A percentile compares a stretch with the other conserved stretches of the same genome.
Evolutionary conservation across 2,113 vertebrate genomes (phyloP).

Genomic region (Myotis lucifugus): DNA sequence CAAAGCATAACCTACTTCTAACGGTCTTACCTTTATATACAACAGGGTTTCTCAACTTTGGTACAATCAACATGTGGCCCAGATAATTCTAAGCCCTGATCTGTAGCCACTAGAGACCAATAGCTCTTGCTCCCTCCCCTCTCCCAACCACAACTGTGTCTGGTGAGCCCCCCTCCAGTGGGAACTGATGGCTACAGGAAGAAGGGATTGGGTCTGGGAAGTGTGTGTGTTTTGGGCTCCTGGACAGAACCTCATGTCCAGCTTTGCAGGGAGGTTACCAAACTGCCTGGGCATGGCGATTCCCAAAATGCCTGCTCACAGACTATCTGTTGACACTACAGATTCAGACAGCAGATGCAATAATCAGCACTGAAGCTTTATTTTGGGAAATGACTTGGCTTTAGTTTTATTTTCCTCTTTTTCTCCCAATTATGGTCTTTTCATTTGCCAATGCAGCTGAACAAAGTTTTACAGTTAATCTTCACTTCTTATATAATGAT

Average conservation of each 20-base stretch:
- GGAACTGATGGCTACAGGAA: constrained; percentile 1
- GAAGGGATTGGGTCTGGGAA: constrained; percentile 53
- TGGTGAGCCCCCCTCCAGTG: not conserved
- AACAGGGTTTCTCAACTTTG: not conserved
- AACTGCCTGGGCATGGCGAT: constrained; percentile 31
- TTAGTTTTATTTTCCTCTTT: constrained; percentile 42
- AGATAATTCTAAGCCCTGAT: not conserved
- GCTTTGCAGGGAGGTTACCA: not conserved
- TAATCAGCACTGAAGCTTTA: constrained; percentile 17
- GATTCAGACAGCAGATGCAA: not conserved
- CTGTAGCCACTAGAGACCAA: not conserved
- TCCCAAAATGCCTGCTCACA: constrained; percentile 23
- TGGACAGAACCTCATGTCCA: not conserved
- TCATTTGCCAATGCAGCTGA: constrained; percentile 55
- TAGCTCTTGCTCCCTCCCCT: not conserved
- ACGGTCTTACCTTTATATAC: constrained; percentile 66
- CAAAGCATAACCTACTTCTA: constrained; percentile 42
- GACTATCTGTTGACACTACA: constrained; percentile 1
- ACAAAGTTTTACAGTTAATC: constrained; percentile 63
- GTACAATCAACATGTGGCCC: too few relatives aligned
- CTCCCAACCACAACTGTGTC: not conserved
- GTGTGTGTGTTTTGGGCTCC: constrained; percentile 27
- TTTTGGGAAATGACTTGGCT: constrained; percentile 59
- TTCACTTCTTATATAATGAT: constrained; percentile 82
- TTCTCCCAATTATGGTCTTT: constrained; percentile 55